Conservation (phyloP, 2,888 invertebrate species). For the Lissocephala sabroskyi region DNA sequence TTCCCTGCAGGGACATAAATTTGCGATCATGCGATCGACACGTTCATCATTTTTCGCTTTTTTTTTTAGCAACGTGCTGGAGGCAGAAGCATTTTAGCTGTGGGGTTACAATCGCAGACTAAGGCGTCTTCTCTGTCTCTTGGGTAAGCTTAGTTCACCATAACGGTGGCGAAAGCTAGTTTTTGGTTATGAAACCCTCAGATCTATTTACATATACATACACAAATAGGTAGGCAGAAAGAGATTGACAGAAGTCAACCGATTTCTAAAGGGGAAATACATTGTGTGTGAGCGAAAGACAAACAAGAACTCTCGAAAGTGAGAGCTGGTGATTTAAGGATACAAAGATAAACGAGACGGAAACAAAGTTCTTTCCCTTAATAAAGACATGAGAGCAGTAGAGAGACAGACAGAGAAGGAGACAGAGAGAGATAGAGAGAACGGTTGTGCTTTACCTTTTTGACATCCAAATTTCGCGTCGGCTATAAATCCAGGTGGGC, state of each 20-base stretch:
- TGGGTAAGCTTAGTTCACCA: slow-evolving; percentile 11
- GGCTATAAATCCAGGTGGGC: slow-evolving; percentile 93
- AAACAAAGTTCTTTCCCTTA: slow-evolving; percentile 4
- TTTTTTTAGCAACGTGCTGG: slow-evolving; percentile 23
- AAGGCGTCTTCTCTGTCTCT: slow-evolving; percentile 18
- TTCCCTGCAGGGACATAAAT: slow-evolving; percentile 14
- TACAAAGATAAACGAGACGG: slow-evolving; percentile 13
- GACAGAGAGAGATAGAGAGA: slow-evolving; percentile 52
- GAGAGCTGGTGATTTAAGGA: slow-evolving; percentile 28
- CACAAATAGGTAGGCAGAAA: slow-evolving; percentile 13
- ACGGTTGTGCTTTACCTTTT: slow-evolving; percentile 85
- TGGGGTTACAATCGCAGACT: slow-evolving; percentile 9
- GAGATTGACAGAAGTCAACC: slow-evolving; percentile 40
- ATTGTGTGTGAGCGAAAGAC: slow-evolving; percentile 22
- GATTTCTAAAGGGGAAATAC: slow-evolving; percentile 21
- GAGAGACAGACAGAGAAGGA: slow-evolving; percentile 14
- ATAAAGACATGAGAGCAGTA: slow-evolving; percentile 6
- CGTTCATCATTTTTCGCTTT: slow-evolving; percentile 35
- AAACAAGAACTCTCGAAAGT: slow-evolving; percentile 45
- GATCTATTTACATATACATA: slow-evolving; percentile 49
- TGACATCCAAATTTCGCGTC: slow-evolving; percentile 95
- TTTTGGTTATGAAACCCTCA: slow-evolving; percentile 34
- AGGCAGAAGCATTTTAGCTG: slow-evolving; percentile 17
- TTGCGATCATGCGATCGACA: slow-evolving; percentile 1
- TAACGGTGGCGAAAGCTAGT: slow-evolving; percentile 25